phyloP scores from a whole-genome alignment of 2,797 vertebrate genomes.

The Petrocephalus schoutedeni region DNA sequence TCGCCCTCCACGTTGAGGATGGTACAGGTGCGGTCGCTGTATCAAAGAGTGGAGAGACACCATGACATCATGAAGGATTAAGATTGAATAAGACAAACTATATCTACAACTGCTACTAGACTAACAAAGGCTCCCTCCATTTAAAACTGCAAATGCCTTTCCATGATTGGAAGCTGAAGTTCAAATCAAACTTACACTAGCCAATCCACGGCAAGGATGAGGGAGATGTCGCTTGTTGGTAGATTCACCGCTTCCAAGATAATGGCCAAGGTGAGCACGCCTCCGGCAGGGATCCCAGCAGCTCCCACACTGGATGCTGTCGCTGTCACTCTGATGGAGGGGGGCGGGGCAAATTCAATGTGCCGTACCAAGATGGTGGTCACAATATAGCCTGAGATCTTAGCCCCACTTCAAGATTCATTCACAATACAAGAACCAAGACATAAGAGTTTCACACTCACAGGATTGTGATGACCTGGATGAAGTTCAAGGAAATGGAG shows the following conservation, averaged over 20 bases:
- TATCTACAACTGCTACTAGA: background rate
- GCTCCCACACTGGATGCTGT: slow-evolving; percentile 86
- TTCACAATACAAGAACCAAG: background rate
- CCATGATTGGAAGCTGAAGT: background rate
- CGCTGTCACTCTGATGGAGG: slow-evolving; percentile 70
- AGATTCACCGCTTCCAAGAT: slow-evolving; percentile 80
- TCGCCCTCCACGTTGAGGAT: slow-evolving; percentile 84
- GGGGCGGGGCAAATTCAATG: background rate
- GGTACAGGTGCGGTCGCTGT: slow-evolving; percentile 81
- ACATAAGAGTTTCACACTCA: slow-evolving; percentile 51
- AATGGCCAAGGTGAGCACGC: slow-evolving; percentile 79
- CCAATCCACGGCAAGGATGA: slow-evolving; percentile 87
- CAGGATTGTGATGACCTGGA: slow-evolving; percentile 83
- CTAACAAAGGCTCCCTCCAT: background rate
- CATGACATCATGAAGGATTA: background rate
- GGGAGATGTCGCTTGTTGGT: slow-evolving; percentile 76
- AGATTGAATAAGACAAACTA: background rate
- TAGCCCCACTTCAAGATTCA: background rate
- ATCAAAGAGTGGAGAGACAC: background rate
- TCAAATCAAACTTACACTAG: slow-evolving; percentile 73
- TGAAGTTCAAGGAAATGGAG: slow-evolving; percentile 62
- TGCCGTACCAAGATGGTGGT: background rate
- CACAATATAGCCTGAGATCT: background rate
- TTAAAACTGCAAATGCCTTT: background rate
- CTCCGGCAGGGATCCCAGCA: slow-evolving; percentile 81